A percentile compares a stretch with the other conserved stretches of the same genome.
phyloP scores from a whole-genome alignment of 2,888 invertebrate species.

The Toxonevra muliebris region DNA sequence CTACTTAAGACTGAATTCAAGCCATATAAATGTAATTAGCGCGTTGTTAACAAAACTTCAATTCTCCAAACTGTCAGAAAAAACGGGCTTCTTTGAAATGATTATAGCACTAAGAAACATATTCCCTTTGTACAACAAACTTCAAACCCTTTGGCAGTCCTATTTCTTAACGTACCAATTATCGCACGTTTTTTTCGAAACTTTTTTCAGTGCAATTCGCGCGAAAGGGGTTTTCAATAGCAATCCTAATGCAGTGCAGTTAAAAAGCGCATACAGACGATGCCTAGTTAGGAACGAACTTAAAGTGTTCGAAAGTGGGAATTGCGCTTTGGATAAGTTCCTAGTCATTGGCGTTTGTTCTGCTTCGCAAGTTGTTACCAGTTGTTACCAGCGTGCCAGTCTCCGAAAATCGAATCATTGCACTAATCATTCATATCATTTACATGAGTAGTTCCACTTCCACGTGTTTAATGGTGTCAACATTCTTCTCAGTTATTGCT shows the following conservation, averaged over 20 bases:
- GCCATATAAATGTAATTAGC: not conserved
- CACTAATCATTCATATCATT: too few relatives aligned
- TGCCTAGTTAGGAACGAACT: too few relatives aligned
- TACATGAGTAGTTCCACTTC: too few relatives aligned
- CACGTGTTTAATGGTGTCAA: too few relatives aligned
- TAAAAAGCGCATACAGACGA: constrained; percentile 8
- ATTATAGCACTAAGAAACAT: constrained; percentile 5
- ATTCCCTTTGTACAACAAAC: not conserved
- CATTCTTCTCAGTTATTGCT: too few relatives aligned
- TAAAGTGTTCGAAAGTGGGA: constrained; percentile 5
- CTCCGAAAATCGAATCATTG: too few relatives aligned
- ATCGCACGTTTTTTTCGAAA: constrained; percentile 9
- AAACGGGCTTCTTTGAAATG: constrained; percentile 15
- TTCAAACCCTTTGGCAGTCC: not conserved
- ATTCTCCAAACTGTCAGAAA: constrained; percentile 13
- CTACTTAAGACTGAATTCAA: not conserved
- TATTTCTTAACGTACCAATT: constrained; percentile 6
- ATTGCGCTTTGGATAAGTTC: constrained; percentile 6
- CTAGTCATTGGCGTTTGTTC: not conserved
- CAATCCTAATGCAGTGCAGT: constrained; percentile 1
- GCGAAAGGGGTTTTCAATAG: constrained; percentile 1
- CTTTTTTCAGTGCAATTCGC: constrained; percentile 1
- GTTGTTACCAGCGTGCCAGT: too few relatives aligned
- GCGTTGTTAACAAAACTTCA: not conserved
- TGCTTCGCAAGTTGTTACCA: not conserved